phyloP scores from a whole-genome alignment of 1,140 invertebrate species.

The Radopholus similis region DNA sequence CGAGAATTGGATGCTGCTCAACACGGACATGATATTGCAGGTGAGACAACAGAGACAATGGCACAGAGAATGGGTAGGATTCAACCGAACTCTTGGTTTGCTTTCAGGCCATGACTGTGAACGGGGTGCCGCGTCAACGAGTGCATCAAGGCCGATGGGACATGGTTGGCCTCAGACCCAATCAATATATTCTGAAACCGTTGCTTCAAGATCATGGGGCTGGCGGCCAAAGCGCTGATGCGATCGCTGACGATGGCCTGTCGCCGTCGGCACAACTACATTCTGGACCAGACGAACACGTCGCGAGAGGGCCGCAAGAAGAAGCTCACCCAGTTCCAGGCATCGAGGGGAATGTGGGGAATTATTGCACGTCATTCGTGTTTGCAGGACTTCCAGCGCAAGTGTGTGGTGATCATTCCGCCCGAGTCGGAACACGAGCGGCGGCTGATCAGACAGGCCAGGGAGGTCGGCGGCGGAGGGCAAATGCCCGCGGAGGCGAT shows the following conservation, averaged over 20 bases:
- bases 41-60: not conserved
- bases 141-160: conserved; percentile 56
- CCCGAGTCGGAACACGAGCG: conserved; percentile 40
- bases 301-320: conserved; percentile 41
- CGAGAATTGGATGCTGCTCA: conserved; percentile 53
- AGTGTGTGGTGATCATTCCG: conserved; percentile 57
- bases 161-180: conserved; percentile 26
- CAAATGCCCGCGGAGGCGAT: conserved; percentile 51
- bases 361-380: not conserved
- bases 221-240: conserved; percentile 51
- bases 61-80: not conserved
- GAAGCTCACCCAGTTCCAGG: conserved; percentile 34
- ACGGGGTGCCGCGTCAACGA: conserved; percentile 51
- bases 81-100: conserved; percentile 2
- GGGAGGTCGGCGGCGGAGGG: conserved; percentile 24
- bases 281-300: conserved; percentile 56
- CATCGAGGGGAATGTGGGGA: not conserved
- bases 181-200: not conserved
- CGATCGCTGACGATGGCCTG: conserved; percentile 48
- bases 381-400: conserved; percentile 50
- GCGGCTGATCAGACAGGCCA: conserved; percentile 35
- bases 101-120: conserved; percentile 30
- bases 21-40: conserved; percentile 43
- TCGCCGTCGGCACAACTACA: conserved; percentile 56
- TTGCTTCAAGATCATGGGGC: conserved; percentile 43